These are phyloP conservation scores for Potorous gilbertii DNA, from an alignment of 2,797 vertebrate genomes.

Conservation along the genomic window DNA sequence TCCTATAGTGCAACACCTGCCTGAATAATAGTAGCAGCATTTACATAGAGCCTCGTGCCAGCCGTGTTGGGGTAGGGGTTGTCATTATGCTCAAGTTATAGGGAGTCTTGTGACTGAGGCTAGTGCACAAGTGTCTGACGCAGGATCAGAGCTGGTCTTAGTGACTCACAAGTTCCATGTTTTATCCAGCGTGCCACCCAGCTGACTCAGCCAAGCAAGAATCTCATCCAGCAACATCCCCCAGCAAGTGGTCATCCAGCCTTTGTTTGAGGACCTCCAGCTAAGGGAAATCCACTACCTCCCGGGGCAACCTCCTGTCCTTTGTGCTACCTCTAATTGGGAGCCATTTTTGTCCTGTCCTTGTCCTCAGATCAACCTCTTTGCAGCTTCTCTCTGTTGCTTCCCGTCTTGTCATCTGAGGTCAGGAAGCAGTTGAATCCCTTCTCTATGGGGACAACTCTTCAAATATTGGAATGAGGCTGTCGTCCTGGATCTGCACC, in stretches of 20 bases:
- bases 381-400: neutral
- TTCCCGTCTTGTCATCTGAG: neutral
- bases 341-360: neutral
- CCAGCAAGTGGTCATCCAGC: neutral
- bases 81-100: neutral
- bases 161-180: neutral
- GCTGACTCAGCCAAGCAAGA: neutral
- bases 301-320: neutral
- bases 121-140: neutral
- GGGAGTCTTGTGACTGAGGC: neutral
- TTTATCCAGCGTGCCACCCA: neutral
- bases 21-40: neutral
- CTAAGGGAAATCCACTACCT: neutral
- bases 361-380: neutral
- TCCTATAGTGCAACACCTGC: too few species aligned
- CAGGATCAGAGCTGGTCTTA: neutral
- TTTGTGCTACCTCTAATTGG: neutral
- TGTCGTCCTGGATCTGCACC: neutral
- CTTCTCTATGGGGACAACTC: neutral
- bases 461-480: neutral
- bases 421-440: neutral
- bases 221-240: neutral
- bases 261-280: neutral
- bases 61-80: neutral
- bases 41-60: neutral